Conservation (phyloP, 2,888 invertebrate species). For the Nomada fucata region DNA sequence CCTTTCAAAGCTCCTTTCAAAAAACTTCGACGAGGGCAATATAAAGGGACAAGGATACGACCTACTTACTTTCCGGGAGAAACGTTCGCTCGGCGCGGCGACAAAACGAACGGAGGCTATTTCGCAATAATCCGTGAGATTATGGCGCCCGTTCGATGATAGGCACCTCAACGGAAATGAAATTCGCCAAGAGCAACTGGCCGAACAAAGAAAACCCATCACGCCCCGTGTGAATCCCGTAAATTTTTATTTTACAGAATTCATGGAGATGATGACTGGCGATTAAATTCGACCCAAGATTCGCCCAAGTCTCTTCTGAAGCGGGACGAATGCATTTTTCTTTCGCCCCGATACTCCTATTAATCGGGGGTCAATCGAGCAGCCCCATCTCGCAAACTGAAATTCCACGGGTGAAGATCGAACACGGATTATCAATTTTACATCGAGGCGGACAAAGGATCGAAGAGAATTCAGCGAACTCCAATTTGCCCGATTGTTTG, state of each 20-base stretch:
- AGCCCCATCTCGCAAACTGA: slow-evolving; percentile 7
- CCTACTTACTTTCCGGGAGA: slow-evolving; percentile 51
- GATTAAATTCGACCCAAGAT: slow-evolving; percentile 85
- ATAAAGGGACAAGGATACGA: slow-evolving; percentile 51
- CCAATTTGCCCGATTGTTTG: slow-evolving; percentile 14
- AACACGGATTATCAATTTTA: background rate
- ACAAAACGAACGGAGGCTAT: slow-evolving; percentile 10
- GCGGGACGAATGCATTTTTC: slow-evolving; percentile 32
- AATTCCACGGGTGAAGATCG: slow-evolving; percentile 26
- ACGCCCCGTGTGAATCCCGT: background rate
- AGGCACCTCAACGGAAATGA: background rate
- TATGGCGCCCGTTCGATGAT: background rate
- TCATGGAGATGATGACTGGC: slow-evolving; percentile 93
- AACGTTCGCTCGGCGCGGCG: slow-evolving; percentile 12
- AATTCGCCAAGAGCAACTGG: background rate
- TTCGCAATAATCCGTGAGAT: slow-evolving; percentile 23
- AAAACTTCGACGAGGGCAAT: slow-evolving; percentile 23
- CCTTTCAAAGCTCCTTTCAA: slow-evolving; percentile 57
- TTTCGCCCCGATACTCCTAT: slow-evolving; percentile 20
- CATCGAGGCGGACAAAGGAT: slow-evolving; percentile 16
- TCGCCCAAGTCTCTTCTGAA: slow-evolving; percentile 5
- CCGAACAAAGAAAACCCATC: background rate
- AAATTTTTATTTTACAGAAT: slow-evolving; percentile 85
- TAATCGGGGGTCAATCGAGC: slow-evolving; percentile 20
- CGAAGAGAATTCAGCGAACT: background rate